A percentile compares a stretch with the other conserved stretches of the same genome.
These are phyloP conservation scores for Dromas ardeola DNA, from an alignment of 2,113 vertebrate species.

Conservation along the genomic window DNA sequence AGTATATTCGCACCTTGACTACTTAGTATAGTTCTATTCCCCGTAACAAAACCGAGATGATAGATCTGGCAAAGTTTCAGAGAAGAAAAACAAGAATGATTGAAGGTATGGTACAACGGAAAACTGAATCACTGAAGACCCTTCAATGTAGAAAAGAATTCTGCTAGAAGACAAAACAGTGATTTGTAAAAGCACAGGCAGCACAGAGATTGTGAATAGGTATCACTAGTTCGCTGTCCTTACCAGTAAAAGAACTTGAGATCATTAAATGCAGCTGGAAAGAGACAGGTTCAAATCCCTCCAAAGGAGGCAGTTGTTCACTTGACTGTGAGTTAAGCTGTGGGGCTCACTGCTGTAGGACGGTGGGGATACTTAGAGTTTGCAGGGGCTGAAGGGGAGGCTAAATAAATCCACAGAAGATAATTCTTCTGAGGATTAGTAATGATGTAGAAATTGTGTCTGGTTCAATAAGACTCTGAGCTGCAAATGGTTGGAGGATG, in stretches of 20 bases:
- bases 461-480: background rate
- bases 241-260: background rate
- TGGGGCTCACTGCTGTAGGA: background rate
- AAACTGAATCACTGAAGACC: background rate
- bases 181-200: background rate
- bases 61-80: background rate
- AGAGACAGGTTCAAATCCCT: background rate
- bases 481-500: background rate
- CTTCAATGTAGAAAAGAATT: background rate
- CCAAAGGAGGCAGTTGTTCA: background rate
- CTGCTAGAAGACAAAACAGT: background rate
- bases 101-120: background rate
- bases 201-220: background rate
- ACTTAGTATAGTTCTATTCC: background rate
- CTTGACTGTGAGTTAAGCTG: background rate
- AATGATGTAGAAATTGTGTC: background rate
- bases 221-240: background rate
- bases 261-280: background rate
- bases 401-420: background rate
- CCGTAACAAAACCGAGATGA: background rate
- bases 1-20: background rate
- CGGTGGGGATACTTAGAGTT: background rate
- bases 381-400: background rate
- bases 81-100: background rate
- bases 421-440: background rate